Evolutionary conservation across 53 echinoderm and acorn worm genomes (phyloP), one percentile per base, ranked within the genome.

Genomic region (Actinopyga echinites): DNA sequence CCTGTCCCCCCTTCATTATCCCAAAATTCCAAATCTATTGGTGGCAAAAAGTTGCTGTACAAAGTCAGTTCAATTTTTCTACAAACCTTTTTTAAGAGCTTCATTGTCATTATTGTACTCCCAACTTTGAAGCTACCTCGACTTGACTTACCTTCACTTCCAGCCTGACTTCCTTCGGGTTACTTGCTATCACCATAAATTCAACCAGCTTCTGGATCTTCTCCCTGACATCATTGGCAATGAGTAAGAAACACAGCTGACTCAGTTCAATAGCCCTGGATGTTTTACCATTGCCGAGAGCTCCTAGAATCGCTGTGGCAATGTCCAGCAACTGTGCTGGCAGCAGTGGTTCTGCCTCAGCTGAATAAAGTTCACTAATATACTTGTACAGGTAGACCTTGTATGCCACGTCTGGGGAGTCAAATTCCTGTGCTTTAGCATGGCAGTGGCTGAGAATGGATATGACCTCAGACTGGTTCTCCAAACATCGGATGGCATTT

Each of bases 101-200:
- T n/a, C n/a, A n/a, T n/a, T n/a, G n/a, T n/a, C n/a, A n/a, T n/a
- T n/a, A n/a, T n/a, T n/a, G n/a, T n/a, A n/a, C n/a, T n/a, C n/a
- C n/a, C 2, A 7, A 40, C 10, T 49, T 49, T 49, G 1, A 1
- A 49, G 49, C 17, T 49, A 62, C 26, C 62, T 23, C 19, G 22
- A 54, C 11, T 54, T 10, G 19, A 62, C 30, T 36, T 92, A 99
- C 99, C 94, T 95, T 90, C 42, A 86, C 92, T 56, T 88, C 85
- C 33, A 99, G 60, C 36, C 84, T 88, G 31, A 95, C 83, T 10
- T 85, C 83, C 20, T 86, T 82, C 42, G 90, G 83, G 24, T 88
- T 88, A 30, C 92, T 79, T 20, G 99, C 99, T 59, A 84, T 74
- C 0, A 82, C 86, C 99, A 99, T 99, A 75, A 99, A 99, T 32